Conservation (phyloP, 1,140 invertebrate species). For the Zaprionus camerounensis region DNA sequence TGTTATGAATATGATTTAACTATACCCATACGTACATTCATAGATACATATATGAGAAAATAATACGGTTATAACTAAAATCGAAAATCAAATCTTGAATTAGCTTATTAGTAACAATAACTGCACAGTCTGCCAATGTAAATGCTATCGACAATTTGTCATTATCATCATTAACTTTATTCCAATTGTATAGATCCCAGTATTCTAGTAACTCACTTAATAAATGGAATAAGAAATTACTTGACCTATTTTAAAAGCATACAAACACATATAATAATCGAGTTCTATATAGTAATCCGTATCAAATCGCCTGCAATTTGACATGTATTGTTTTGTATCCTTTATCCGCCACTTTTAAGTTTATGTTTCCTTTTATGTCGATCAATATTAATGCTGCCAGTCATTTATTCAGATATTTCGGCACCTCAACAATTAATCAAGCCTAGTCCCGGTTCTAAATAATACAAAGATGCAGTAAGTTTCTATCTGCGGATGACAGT, state of each 20-base stretch:
- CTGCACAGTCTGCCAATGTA: constrained; percentile 20
- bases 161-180: constrained; percentile 12
- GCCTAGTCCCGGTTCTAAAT: background rate
- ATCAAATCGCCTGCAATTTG: background rate
- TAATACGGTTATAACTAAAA: background rate
- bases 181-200: constrained; percentile 25
- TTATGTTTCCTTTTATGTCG: background rate
- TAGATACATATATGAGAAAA: background rate
- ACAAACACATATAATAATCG: background rate
- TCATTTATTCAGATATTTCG: background rate
- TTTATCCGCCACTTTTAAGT: background rate
- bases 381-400: background rate
- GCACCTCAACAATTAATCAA: background rate
- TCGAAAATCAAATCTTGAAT: constrained; percentile 1
- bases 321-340: background rate
- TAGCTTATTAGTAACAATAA: constrained; percentile 19
- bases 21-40: background rate
- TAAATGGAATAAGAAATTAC: constrained; percentile 22
- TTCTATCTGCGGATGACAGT: background rate
- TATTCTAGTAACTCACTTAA: constrained; percentile 36
- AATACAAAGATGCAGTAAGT: background rate
- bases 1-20: background rate
- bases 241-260: background rate
- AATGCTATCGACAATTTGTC: constrained; percentile 5
- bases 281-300: background rate